These are phyloP conservation scores for Eretmodus cyanostictus DNA, from an alignment of 2,113 vertebrate genomes.

Conservation along the genomic window DNA sequence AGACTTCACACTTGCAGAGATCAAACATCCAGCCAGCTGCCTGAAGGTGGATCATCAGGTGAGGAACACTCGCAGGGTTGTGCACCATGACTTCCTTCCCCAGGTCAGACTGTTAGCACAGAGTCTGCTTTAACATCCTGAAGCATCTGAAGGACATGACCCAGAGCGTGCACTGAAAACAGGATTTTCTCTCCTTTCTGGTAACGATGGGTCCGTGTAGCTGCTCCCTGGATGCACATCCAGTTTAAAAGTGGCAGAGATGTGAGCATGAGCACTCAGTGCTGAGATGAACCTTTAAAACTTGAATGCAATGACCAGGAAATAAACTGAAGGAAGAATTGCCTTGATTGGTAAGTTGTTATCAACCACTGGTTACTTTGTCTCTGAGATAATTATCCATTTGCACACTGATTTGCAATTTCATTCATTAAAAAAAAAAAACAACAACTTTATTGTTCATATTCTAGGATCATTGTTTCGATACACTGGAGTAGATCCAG, in stretches of 20 bases:
- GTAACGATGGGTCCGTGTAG: background rate
- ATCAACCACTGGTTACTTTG: background rate
- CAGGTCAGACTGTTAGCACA: background rate
- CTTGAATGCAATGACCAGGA: background rate
- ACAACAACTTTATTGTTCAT: background rate
- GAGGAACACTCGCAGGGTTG: background rate
- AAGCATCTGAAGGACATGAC: background rate
- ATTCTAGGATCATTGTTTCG: background rate
- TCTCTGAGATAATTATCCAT: background rate
- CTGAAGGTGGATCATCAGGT: background rate
- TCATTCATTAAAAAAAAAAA: background rate
- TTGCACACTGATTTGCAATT: background rate
- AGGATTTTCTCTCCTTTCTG: background rate
- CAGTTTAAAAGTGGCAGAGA: background rate
- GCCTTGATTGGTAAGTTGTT: background rate
- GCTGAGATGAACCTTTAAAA: background rate
- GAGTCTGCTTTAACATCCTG: background rate
- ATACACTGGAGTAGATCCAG: background rate
- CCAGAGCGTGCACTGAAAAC: background rate
- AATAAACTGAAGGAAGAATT: background rate
- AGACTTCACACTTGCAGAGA: background rate
- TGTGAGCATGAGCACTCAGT: background rate
- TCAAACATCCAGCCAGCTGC: background rate
- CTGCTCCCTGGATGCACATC: background rate
- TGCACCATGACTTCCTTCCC: no score